These are phyloP conservation scores for Galeopsomyia nigrocyanea DNA, from an alignment of 2,888 invertebrate genomes.

Conservation along the genomic window DNA sequence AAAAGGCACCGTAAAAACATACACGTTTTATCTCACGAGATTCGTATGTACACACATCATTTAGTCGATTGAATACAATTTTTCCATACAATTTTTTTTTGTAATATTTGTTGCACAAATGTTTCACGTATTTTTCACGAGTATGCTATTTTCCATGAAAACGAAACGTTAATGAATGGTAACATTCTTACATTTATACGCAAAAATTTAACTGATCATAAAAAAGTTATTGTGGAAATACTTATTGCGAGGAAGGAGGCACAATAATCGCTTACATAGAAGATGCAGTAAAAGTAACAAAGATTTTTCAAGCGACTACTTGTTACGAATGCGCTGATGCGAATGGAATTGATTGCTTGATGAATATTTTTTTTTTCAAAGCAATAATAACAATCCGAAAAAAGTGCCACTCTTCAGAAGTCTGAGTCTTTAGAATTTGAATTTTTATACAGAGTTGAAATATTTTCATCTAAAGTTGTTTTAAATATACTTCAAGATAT, in stretches of 20 bases:
- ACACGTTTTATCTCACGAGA: too few species aligned
- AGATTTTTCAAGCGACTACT: not conserved
- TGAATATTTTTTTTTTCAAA: too few species aligned
- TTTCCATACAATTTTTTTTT: conserved; percentile 18
- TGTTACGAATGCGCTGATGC: too few species aligned
- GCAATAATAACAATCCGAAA: too few species aligned
- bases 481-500: conserved; percentile 30
- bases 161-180: too few species aligned
- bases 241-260: conserved; percentile 32
- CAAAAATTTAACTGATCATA: not conserved
- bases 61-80: conserved; percentile 25
- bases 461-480: conserved; percentile 41
- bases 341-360: too few species aligned
- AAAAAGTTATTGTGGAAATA: conserved; percentile 1
- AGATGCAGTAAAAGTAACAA: conserved; percentile 16
- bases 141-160: too few species aligned
- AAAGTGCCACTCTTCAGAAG: too few species aligned
- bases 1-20: conserved; percentile 46
- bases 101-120: conserved; percentile 11
- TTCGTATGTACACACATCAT: conserved; percentile 43
- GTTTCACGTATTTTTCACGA: too few species aligned
- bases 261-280: conserved; percentile 18
- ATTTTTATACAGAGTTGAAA: too few species aligned
- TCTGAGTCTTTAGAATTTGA: too few species aligned
- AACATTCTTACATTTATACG: too few species aligned